Base-by-base conservation (phyloP, 2,888 invertebrate species). In the Xylocampa areola region DNA sequence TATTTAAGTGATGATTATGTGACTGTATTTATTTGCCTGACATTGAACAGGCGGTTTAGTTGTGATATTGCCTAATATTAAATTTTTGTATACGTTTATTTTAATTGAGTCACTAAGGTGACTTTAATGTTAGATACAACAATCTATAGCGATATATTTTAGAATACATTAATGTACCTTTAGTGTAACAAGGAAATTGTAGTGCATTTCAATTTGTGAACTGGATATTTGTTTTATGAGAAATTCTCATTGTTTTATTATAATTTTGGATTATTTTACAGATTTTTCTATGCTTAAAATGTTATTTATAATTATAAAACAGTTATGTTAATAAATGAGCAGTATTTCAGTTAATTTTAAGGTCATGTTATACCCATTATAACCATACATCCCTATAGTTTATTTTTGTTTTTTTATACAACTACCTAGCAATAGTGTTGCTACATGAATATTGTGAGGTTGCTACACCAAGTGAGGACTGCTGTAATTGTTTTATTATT, bases 11-110 rank as follows among this genome's bases (percentile, higher is more conserved):
- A 71, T 49, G 64, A 62, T 63, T 68, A 44, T 66, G 68, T 72
- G 73, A 76, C 68, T 79, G 80, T 87, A 89, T 91, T 90, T 90
- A 90, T 89, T 90, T 84, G 84, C 81, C 89, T 89, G 87, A 81
- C 40, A 50, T 59, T 39, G 41, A 71, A 68, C 87, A 81, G 91
- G 88, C 76, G 77, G 82, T 92, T 93, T 90, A 92, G 93, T 94
- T 94, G 94, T 94, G 94, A 94, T 94, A 94, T 93, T 88, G 90
- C 84, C 84, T 91, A 91, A 89, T 88, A 78, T 90, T 84, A 91
- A 88, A 82, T 84, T 89, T 91, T 91, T 87, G 93, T 94, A 94
- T 94, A 94, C 93, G 93, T 93, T 93, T 91, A 89, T 84, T 88
- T 91, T 90, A 87, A 87, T 62, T 65, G 59, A 81, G 92, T 93